A percentile compares a stretch with the other conserved stretches of the same genome.
phyloP scores from a whole-genome alignment of 2,113 vertebrate genomes.

The Centropus bengalensis region DNA sequence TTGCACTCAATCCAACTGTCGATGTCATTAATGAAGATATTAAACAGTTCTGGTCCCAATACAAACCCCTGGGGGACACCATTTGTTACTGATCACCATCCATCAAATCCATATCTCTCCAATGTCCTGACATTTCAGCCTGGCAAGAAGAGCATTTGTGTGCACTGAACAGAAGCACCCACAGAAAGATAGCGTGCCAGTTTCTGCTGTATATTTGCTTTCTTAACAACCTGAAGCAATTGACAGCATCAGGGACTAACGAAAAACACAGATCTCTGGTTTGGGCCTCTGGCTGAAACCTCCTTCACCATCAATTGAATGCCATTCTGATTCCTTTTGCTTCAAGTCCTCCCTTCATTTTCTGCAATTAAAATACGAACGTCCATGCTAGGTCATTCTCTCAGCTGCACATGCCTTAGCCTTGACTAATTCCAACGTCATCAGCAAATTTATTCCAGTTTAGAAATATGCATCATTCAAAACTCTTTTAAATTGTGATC shows the following conservation, averaged over 20 bases:
- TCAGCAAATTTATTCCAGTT: background rate
- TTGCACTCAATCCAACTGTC: background rate
- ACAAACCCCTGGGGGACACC: too few species aligned
- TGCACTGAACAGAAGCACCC: background rate
- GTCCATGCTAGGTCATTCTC: background rate
- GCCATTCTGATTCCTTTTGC: background rate
- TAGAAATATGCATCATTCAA: background rate
- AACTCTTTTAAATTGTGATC: background rate
- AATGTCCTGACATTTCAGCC: background rate
- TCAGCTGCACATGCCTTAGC: background rate
- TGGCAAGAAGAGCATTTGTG: background rate
- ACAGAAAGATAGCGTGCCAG: background rate
- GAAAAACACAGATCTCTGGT: background rate
- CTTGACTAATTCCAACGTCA: background rate
- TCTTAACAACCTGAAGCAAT: background rate
- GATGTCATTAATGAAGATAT: background rate
- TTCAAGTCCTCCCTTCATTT: background rate
- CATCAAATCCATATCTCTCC: background rate
- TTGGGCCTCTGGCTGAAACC: background rate
- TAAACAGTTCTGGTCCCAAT: background rate
- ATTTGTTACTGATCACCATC: too few species aligned
- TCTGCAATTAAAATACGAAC: background rate
- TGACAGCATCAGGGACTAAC: background rate
- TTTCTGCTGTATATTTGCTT: background rate
- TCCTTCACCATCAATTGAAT: background rate